phyloP scores from a whole-genome alignment of 2,888 invertebrate species.

The Dendrolimus houi region DNA sequence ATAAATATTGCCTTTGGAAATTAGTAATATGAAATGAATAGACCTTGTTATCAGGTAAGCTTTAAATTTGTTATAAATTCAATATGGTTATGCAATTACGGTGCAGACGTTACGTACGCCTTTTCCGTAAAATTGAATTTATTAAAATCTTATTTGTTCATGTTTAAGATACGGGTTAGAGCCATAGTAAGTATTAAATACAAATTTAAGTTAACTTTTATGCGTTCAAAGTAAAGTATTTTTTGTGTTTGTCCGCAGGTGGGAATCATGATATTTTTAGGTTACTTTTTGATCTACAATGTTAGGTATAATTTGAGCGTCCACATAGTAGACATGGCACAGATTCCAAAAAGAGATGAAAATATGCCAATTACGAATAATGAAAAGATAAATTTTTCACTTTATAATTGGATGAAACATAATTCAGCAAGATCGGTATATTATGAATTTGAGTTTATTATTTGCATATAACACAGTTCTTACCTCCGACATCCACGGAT shows the following conservation, averaged over 20 bases:
- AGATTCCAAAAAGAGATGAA: constrained; percentile 27
- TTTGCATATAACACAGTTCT: no score
- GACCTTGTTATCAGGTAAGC: no score
- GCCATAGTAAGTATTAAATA: constrained; percentile 43
- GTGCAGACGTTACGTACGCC: no score
- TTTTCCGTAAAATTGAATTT: no score
- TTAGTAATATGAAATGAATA: no score
- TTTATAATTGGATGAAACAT: not conserved
- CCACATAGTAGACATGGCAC: constrained; percentile 60
- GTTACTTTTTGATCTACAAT: constrained; percentile 60
- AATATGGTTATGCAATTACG: constrained; percentile 12
- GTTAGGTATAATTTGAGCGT: constrained; percentile 64
- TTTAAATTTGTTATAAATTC: constrained; percentile 8
- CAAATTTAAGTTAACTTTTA: no score
- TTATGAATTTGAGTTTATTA: no score
- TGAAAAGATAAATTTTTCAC: not conserved
- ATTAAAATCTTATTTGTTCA: constrained; percentile 10
- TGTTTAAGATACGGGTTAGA: constrained; percentile 54
- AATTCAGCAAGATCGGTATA: not conserved
- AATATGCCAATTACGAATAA: not conserved
- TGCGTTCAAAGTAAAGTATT: not conserved
- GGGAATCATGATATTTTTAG: constrained; percentile 77
- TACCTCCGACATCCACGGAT: no score
- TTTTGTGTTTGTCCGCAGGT: constrained; percentile 22
- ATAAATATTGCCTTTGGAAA: no score